A percentile compares a stretch with the other conserved stretches of the same genome.
Conservation (phyloP, 2,888 invertebrate species). For the Arrhopalites spinosus region DNA sequence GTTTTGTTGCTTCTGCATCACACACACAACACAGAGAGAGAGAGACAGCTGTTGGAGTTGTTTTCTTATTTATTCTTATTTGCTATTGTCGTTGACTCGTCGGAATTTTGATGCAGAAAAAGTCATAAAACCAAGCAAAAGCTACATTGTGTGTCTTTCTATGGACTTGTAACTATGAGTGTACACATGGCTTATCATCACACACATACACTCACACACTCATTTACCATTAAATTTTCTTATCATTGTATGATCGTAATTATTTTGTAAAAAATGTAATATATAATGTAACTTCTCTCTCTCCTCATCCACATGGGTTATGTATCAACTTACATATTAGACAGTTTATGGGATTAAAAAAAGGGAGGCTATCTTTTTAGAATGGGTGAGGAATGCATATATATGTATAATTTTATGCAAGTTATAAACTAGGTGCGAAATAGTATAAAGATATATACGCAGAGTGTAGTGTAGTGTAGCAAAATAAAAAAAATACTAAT, state of each 20-base stretch:
- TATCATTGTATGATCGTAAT: constrained; percentile 1
- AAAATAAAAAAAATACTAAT: no score
- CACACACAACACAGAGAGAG: not conserved
- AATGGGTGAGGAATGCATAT: no score
- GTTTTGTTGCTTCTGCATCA: not conserved
- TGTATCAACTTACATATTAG: not conserved
- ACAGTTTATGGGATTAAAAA: not conserved
- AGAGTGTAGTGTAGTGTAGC: no score
- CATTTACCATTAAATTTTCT: not conserved
- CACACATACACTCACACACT: constrained; percentile 1
- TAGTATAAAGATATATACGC: no score
- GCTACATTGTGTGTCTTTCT: not conserved
- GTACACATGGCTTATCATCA: not conserved
- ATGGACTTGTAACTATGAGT: not conserved
- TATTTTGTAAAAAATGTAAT: constrained; percentile 9
- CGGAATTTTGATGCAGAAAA: constrained; percentile 23
- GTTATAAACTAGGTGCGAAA: no score
- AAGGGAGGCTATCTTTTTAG: not conserved
- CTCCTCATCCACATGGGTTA: not conserved
- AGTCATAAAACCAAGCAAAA: constrained; percentile 28
- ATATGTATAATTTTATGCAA: no score
- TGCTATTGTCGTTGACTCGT: constrained; percentile 2
- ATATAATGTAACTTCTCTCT: constrained; percentile 6
- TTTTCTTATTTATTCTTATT: not conserved
- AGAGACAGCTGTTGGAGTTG: not conserved